Percentiles rank a stretch among this genome's conserved stretches.
These are phyloP conservation scores for Priocnemis perturbator DNA, from an alignment of 2,888 invertebrate genomes.

Conservation along the genomic window DNA sequence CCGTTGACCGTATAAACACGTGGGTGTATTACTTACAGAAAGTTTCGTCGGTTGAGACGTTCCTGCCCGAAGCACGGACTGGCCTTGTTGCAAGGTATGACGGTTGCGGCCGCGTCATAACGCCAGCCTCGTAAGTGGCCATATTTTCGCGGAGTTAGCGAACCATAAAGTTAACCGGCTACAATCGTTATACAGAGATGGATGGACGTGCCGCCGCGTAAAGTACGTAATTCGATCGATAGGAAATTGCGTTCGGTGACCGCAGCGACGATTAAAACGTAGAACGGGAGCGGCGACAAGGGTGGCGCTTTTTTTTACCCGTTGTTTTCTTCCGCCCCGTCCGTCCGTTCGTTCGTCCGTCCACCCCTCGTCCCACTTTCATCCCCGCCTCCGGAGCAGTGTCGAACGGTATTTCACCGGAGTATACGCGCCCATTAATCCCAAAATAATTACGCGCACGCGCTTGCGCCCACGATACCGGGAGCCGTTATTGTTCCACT, in stretches of 20 bases:
- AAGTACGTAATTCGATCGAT: slow-evolving; percentile 31
- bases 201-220: not conserved
- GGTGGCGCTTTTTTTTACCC: not conserved
- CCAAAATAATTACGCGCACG: slow-evolving; percentile 57
- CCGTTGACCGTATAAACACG: no score
- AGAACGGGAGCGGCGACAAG: not conserved
- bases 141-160: no score
- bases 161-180: slow-evolving; percentile 15
- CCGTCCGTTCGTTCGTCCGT: not conserved
- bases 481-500: slow-evolving; percentile 55
- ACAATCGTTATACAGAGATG: no score
- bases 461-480: slow-evolving; percentile 45
- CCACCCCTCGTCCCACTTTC: not conserved
- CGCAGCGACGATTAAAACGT: slow-evolving; percentile 27
- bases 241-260: slow-evolving; percentile 13
- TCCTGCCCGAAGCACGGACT: no score
- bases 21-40: no score
- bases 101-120: no score
- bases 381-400: not conserved
- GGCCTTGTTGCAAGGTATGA: no score
- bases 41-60: no score
- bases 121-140: no score
- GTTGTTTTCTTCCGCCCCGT: slow-evolving; percentile 8
- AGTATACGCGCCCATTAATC: slow-evolving; percentile 48
- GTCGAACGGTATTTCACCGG: slow-evolving; percentile 39